phyloP scores from a whole-genome alignment of 1,140 invertebrate genomes.

The Calliphora vicina region DNA sequence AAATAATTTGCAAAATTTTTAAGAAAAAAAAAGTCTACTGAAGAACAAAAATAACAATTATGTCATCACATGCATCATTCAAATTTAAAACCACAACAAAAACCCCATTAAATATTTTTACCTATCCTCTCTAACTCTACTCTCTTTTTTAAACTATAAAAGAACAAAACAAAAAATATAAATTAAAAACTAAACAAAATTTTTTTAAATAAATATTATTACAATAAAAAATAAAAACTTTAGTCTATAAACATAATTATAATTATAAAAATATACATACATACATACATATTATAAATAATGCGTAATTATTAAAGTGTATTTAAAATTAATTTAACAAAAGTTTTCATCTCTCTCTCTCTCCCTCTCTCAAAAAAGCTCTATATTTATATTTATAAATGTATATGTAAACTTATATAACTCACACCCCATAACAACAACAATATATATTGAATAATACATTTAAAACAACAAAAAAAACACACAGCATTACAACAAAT shows the following conservation, averaged over 20 bases:
- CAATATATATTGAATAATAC: neutral
- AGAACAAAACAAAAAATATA: neutral
- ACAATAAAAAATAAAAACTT: neutral
- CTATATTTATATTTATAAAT: neutral
- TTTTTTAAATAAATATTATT: neutral
- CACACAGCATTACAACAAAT: neutral
- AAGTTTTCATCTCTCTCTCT: neutral
- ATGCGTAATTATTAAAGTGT: neutral
- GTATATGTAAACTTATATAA: conserved; percentile 5
- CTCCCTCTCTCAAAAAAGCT: neutral
- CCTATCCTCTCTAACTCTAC: neutral
- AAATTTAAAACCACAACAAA: too few relatives aligned
- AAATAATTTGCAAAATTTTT: too few relatives aligned
- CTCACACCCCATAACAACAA: neutral
- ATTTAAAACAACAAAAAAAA: neutral
- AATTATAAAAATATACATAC: neutral
- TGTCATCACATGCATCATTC: neutral
- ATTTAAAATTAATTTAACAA: neutral
- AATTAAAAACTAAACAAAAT: neutral
- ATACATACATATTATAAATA: neutral
- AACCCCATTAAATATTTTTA: neutral
- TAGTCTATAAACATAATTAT: neutral
- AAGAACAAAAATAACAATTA: neutral
- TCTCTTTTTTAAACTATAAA: neutral
- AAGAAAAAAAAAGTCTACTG: neutral